These are phyloP conservation scores for Gnathonemus longibarbis DNA, from an alignment of 2,113 vertebrate genomes.

Conservation along the genomic window DNA sequence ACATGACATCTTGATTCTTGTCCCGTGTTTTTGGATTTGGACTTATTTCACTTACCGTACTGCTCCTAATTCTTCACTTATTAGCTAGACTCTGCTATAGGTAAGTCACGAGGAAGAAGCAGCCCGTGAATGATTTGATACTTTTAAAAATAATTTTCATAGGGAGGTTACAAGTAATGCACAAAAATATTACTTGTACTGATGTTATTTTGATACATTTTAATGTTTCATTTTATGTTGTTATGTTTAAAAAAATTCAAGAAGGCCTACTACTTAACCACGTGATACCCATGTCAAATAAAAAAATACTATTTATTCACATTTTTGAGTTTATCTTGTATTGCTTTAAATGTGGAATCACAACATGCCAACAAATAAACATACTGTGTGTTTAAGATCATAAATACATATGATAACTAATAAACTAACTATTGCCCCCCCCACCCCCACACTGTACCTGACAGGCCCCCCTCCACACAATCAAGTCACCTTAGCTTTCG, in stretches of 20 bases:
- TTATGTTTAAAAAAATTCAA: neutral
- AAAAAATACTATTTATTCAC: neutral
- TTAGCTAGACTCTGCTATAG: neutral
- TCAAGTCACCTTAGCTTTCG: neutral
- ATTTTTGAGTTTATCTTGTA: neutral
- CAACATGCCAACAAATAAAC: neutral
- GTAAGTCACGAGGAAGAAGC: neutral
- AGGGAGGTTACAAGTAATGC: neutral
- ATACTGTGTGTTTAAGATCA: neutral
- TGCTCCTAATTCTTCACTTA: neutral
- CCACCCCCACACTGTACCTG: neutral
- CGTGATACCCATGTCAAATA: neutral
- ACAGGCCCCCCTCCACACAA: neutral
- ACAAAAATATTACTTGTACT: neutral
- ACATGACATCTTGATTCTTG: neutral
- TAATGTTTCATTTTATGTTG: neutral
- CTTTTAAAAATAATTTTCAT: neutral
- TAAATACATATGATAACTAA: neutral
- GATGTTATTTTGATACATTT: neutral
- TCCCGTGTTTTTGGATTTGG: neutral
- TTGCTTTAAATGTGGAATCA: neutral
- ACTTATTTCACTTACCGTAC: neutral
- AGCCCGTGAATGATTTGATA: neutral
- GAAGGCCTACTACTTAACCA: neutral
- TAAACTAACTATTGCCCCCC: neutral